Base-by-base conservation (phyloP, 2,797 vertebrate genomes). In the Nannoperca australis region DNA sequence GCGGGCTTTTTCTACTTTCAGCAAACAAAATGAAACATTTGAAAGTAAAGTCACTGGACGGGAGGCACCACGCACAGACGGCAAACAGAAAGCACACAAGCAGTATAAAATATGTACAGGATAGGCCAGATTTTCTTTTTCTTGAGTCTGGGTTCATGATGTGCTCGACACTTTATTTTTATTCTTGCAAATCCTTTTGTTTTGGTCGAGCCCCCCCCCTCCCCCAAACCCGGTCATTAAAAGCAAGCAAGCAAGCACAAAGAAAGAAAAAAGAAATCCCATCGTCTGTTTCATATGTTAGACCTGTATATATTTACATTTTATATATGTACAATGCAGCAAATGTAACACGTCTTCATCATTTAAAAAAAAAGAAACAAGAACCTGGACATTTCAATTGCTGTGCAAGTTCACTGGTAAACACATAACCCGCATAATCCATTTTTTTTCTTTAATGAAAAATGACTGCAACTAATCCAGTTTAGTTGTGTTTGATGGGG, bases 401-500 rank as follows among this genome's bases (percentile, higher is more conserved):
- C 85, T 95, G 95, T 96, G 95, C 95, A 96, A 96, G 93, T 95
- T 96, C 94, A 89, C 80, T 92, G 95, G 96, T 97, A 94, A 96
- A 95, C 95, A 94, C 95, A 93, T 91, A 93, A 96, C 96, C 96
- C 96, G 96, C 96, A 96, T 96, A 95, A 96, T 96, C 96, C 96
- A 94, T 90, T 80, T 94, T 93, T 56, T 53, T 51, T 10, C 58
- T 73, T 42, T 67, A 42, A 78, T 66, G 11, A 93, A 95, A 93
- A 91, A 93, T 93, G 95, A 95, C 95, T 95, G 96, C 96, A 96
- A 96, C 97, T 96, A 93, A 97, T 97, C 97, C 97, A 95, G 95
- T 94, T 95, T 87, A 92, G 89, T 87, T 67, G 83, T 90, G 70
- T 86, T 58, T 71, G 70, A 72, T 73, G n/a, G n/a, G n/a, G n/a